phyloP scores from a whole-genome alignment of 2,113 vertebrate genomes.

The Seriola aureovittata region DNA sequence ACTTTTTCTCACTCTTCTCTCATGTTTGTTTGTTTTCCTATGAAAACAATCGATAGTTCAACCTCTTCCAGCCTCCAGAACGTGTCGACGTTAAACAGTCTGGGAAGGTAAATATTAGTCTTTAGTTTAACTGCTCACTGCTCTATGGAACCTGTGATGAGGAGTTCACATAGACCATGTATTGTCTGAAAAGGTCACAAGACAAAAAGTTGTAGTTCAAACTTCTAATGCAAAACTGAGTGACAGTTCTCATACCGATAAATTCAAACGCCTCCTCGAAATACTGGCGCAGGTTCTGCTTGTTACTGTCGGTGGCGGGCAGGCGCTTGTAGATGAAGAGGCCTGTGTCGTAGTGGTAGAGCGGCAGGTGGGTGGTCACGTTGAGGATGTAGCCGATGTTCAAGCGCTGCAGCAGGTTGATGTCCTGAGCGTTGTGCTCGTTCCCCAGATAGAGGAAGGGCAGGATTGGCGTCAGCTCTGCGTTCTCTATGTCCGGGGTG shows the following conservation, averaged over 20 bases:
- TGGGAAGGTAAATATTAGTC: neutral
- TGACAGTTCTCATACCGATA: constrained; percentile 88
- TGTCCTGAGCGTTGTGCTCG: constrained; percentile 95
- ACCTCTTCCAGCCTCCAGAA: neutral
- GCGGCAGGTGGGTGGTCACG: constrained; percentile 97
- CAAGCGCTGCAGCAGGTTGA: constrained; percentile 91
- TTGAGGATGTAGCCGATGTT: constrained; percentile 96
- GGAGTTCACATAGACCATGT: neutral
- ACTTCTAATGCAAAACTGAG: neutral
- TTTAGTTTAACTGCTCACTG: neutral
- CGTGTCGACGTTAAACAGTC: neutral
- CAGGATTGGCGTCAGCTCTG: constrained; percentile 95
- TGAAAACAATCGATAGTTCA: neutral
- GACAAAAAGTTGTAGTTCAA: constrained; percentile 1
- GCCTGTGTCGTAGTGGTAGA: constrained; percentile 95
- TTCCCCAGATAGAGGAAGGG: constrained; percentile 98
- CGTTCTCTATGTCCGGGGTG: constrained; percentile 97
- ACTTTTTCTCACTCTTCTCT: neutral
- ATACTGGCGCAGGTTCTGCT: constrained; percentile 99
- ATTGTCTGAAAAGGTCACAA: neutral
- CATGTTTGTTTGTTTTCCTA: neutral
- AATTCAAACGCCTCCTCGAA: constrained; percentile 99
- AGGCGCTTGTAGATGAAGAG: constrained; percentile 95
- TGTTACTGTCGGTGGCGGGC: constrained; percentile 98
- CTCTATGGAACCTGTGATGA: neutral